Conservation (phyloP, 2,113 vertebrate species). For the Strix uralensis region DNA sequence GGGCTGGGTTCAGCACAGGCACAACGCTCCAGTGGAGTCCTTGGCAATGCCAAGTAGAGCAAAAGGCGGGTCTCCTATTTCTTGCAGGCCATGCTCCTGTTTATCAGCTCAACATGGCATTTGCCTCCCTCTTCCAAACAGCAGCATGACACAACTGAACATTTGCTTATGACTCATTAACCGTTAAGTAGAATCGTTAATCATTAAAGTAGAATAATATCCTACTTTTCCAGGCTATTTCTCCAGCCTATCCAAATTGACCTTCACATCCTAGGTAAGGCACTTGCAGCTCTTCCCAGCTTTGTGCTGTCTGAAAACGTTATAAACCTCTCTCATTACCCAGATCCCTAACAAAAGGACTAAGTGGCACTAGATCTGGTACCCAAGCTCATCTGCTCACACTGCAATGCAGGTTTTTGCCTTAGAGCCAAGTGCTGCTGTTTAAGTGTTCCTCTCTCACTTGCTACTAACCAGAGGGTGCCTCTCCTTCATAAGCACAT, state of each 20-base stretch:
- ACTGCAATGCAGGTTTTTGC: background rate
- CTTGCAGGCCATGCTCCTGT: background rate
- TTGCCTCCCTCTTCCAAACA: background rate
- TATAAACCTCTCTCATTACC: background rate
- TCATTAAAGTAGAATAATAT: background rate
- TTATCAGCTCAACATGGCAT: background rate
- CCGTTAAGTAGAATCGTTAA: background rate
- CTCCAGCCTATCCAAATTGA: background rate
- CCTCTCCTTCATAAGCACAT: background rate
- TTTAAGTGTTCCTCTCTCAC: background rate
- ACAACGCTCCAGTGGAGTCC: rapidly evolving
- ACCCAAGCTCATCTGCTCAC: background rate
- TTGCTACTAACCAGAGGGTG: background rate
- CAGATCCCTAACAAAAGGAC: background rate
- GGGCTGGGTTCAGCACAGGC: background rate
- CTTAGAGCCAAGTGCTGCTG: background rate
- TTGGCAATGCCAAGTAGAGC: rapidly evolving
- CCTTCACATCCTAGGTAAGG: background rate
- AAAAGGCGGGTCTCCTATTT: background rate
- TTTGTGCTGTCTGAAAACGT: background rate
- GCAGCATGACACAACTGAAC: background rate
- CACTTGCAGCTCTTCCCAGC: background rate
- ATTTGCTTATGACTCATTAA: rapidly evolving
- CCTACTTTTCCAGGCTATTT: background rate
- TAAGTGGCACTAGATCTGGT: background rate